Base-by-base conservation (phyloP, 2,888 invertebrate genomes). In the Isotomurus palustris region DNA sequence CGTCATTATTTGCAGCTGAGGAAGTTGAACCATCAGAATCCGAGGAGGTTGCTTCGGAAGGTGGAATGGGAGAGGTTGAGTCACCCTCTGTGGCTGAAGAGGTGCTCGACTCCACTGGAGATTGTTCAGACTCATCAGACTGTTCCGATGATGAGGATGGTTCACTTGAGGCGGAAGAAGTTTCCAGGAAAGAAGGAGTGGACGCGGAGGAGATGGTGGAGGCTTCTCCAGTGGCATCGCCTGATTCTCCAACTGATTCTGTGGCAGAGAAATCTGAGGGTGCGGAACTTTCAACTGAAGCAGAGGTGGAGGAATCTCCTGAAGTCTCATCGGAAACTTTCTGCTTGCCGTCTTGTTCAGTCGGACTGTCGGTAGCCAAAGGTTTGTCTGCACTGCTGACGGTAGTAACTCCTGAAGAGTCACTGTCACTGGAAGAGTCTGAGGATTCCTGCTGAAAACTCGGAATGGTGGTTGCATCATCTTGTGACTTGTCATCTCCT, bases 211-310 rank as follows among this genome's bases (percentile, higher is more conserved):
- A n/a, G 21, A 21, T 8, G 6, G 47, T 27, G 19, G 27, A n/a
- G 29, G 22, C 40, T 29, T 22, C 35, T n/a, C 27, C 27, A 36
- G 29, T 44, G 48, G 36, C 29, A 35, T 29, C 24, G 53, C 55
- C 53, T 40, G 48, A 32, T 28, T 48, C 49, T 28, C 40, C 55
- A 32, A 57, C 47, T 25, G 49, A n/a, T n/a, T n/a, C n/a, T n/a
- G n/a, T n/a, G n/a, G n/a, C n/a, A n/a, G n/a, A n/a, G n/a, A n/a
- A n/a, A n/a, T n/a, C n/a, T n/a, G n/a, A n/a, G n/a, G n/a, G n/a
- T n/a, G n/a, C n/a, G n/a, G n/a, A n/a, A n/a, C n/a, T n/a, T n/a
- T n/a, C n/a, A n/a, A n/a, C n/a, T n/a, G n/a, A n/a, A n/a, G n/a
- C n/a, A n/a, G n/a, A n/a, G n/a, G n/a, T n/a, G n/a, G n/a, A n/a